A percentile compares a stretch with the other conserved stretches of the same genome.
These are phyloP conservation scores for Scortum barcoo DNA, from an alignment of 2,113 vertebrate genomes.

Conservation along the genomic window DNA sequence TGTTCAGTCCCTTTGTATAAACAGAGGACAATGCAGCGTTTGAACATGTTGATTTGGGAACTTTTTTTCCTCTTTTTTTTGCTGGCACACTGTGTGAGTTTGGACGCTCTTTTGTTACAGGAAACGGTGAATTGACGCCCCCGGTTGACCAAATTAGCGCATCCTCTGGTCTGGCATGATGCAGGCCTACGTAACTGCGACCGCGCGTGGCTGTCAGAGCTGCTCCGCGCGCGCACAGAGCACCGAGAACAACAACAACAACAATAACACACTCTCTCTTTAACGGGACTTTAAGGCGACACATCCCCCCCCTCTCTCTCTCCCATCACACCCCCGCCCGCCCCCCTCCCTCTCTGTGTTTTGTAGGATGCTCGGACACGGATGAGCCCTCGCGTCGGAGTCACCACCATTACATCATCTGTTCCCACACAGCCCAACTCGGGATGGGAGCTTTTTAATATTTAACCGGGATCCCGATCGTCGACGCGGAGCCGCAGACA, in stretches of 20 bases:
- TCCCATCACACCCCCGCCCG: neutral
- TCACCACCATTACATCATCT: constrained; percentile 83
- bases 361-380: constrained; percentile 60
- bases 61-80: too few relatives aligned
- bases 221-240: constrained; percentile 16
- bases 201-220: constrained; percentile 32
- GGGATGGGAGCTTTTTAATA: constrained; percentile 38
- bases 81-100: neutral
- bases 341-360: neutral
- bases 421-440: constrained; percentile 42
- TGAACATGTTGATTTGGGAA: too few relatives aligned
- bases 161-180: constrained; percentile 50
- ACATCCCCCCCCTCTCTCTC: constrained; percentile 2
- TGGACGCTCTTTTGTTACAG: constrained; percentile 36
- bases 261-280: constrained; percentile 20
- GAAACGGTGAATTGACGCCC: constrained; percentile 50
- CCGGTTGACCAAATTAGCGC: constrained; percentile 64
- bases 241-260: constrained; percentile 34
- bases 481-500: constrained; percentile 18
- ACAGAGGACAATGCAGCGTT: neutral
- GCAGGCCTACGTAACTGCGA: constrained; percentile 21
- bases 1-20: neutral
- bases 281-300: constrained; percentile 29
- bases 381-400: constrained; percentile 55
- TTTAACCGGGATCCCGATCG: constrained; percentile 39